Evolutionary conservation across 2,888 invertebrate species (phyloP), one percentile per base, ranked within the genome.

Genomic region (Drosophila mettleri): DNA sequence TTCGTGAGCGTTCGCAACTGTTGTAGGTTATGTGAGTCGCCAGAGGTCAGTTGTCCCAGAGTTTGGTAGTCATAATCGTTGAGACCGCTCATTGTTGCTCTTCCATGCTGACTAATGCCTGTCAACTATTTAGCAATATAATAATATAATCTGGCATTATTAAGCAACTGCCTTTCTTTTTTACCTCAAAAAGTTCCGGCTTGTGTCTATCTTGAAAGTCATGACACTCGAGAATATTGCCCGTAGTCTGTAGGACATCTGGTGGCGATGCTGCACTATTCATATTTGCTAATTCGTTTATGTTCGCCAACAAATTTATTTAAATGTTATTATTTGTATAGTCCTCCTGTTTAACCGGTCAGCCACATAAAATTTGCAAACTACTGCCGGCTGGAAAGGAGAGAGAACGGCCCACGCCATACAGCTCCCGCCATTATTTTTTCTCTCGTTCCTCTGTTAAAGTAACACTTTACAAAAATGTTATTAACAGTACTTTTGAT

Each of bases 51-150:
- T 29, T 95, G 95, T 70, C 95, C 95, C 55, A 96, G 93, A 80
- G 95, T 95, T 61, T 97, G 97, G 93, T 99, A 99, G 92, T 99
- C 98, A 89, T 95, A 95, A 89, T 98, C 97, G 77, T 96, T 96
- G 41, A 98, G 93, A 5, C 98, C 99, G 93, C 98, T 98, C 67
- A 96, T 96, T 78, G 97, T 96, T 80, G 97, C 95, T 84, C 95
- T 95, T 87, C 94, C 94, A 93, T 94, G 94, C 51, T 94, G 93
- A 61, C 94, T 94, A 79, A 95, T 93, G 71, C 95, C 95, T 88
- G 95, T 94, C 78, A 95, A 93, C 94, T 94, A 80, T 38, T 68
- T 64, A 33, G 58, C 45, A 22, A 24, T 18, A 29, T 2, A 18
- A 18, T 24, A 12, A 16, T 9, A 52, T 60, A 49, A 48, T 24